Conservation (phyloP, 2,888 invertebrate species). For the Oligia fasciuncula region DNA sequence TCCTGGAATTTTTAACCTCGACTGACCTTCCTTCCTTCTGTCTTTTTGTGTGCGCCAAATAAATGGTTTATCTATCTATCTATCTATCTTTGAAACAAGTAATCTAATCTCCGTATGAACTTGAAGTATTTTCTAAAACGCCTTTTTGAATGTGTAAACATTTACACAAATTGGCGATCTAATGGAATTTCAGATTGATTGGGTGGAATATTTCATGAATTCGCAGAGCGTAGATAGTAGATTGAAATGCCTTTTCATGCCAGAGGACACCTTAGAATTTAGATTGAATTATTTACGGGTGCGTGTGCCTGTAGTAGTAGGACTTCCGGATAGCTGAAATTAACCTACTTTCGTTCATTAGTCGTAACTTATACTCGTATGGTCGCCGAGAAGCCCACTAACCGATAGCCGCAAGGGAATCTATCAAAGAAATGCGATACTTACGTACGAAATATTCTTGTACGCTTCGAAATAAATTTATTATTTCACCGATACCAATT, state of each 20-base stretch:
- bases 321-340: constrained; percentile 43
- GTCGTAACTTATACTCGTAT: constrained; percentile 35
- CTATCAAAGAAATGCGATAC: constrained; percentile 29
- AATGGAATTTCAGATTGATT: constrained; percentile 62
- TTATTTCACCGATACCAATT: constrained; percentile 26
- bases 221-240: constrained; percentile 18
- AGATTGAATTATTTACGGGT: constrained; percentile 38
- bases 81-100: constrained; percentile 54
- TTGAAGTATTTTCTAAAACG: constrained; percentile 48
- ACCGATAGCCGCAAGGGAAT: constrained; percentile 48
- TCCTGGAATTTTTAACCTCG: neutral
- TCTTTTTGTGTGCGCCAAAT: no score
- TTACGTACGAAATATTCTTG: constrained; percentile 11
- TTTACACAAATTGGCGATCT: constrained; percentile 60
- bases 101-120: constrained; percentile 56
- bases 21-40: constrained; percentile 6
- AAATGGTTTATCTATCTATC: no score
- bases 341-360: constrained; percentile 52
- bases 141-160: constrained; percentile 60
- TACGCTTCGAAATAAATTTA: constrained; percentile 11
- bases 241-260: constrained; percentile 36
- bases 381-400: constrained; percentile 47
- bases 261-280: constrained; percentile 49
- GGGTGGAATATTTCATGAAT: constrained; percentile 58
- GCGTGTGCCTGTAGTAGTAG: constrained; percentile 7